Conservation (phyloP, 1,140 invertebrate genomes). For the Dreissena polymorpha region DNA sequence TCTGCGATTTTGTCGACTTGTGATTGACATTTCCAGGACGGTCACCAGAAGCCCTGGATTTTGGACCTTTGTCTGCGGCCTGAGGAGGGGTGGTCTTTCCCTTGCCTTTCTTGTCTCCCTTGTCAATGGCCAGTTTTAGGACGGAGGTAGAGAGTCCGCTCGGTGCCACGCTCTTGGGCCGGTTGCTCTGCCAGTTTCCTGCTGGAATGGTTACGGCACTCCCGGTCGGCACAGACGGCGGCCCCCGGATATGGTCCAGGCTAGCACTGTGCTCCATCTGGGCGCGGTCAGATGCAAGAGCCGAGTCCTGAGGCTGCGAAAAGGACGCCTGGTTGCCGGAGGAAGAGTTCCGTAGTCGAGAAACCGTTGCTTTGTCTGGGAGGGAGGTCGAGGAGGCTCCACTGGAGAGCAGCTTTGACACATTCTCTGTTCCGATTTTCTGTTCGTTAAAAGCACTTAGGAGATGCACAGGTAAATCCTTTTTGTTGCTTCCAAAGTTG, state of each 20-base stretch:
- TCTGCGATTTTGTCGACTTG: slow-evolving; percentile 49
- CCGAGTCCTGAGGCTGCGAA: neutral
- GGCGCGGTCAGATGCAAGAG: neutral
- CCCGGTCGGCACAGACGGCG: slow-evolving; percentile 10
- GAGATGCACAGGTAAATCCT: slow-evolving; percentile 82
- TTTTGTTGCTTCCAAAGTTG: slow-evolving; percentile 53
- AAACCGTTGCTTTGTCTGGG: neutral
- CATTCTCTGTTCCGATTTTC: slow-evolving; percentile 82
- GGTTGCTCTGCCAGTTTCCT: slow-evolving; percentile 37
- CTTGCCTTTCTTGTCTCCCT: slow-evolving; percentile 39
- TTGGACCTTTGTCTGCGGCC: slow-evolving; percentile 20
- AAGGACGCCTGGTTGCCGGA: slow-evolving; percentile 24
- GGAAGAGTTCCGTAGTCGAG: slow-evolving; percentile 10
- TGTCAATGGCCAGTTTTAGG: slow-evolving; percentile 34
- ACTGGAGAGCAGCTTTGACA: slow-evolving; percentile 60
- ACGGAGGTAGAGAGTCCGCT: slow-evolving; percentile 7
- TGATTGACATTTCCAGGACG: slow-evolving; percentile 36
- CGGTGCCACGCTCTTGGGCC: slow-evolving; percentile 15
- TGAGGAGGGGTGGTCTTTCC: slow-evolving; percentile 45
- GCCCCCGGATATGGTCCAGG: slow-evolving; percentile 4
- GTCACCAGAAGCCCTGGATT: slow-evolving; percentile 9
- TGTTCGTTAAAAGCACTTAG: slow-evolving; percentile 92
- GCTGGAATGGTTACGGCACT: slow-evolving; percentile 1
- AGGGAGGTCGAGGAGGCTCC: neutral
- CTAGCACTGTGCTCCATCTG: slow-evolving; percentile 36